Percentiles rank a stretch among this genome's conserved stretches.
Evolutionary conservation across 2,113 vertebrate species (phyloP).

Genomic region (Ochotona princeps): DNA sequence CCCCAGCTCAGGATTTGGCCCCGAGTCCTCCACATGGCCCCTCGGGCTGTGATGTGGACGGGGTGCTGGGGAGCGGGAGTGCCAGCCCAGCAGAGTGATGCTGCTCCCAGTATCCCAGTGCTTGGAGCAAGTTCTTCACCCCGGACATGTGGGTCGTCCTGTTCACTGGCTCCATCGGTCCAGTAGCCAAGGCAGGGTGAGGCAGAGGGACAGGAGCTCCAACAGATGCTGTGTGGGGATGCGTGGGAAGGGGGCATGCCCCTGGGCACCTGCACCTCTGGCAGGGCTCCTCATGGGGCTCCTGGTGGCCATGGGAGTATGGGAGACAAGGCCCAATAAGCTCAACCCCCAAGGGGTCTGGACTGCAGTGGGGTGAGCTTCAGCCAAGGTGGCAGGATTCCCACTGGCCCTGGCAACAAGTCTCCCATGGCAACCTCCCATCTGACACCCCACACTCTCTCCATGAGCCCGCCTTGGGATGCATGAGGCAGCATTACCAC

Average conservation of each 20-base stretch:
- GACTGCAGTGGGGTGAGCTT: too few species aligned
- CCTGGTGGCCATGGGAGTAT: neutral
- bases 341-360: neutral
- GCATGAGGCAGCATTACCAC: too few species aligned
- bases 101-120: too few species aligned
- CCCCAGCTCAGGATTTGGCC: neutral
- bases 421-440: neutral
- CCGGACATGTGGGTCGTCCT: neutral
- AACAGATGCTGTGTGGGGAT: rapidly evolving
- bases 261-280: neutral
- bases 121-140: rapidly evolving
- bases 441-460: neutral
- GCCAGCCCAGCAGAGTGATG: neutral
- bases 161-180: rapidly evolving
- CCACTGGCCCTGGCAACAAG: rapidly evolving
- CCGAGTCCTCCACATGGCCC: rapidly evolving
- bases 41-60: too few species aligned
- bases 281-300: neutral
- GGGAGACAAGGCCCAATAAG: rapidly evolving
- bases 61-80: neutral
- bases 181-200: rapidly evolving
- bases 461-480: neutral
- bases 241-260: neutral
- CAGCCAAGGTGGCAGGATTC: neutral
- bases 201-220: neutral